A percentile compares a stretch with the other conserved stretches of the same genome.
Evolutionary conservation across 2,113 vertebrate genomes (phyloP).

Genomic region (Falcunculus frontatus): DNA sequence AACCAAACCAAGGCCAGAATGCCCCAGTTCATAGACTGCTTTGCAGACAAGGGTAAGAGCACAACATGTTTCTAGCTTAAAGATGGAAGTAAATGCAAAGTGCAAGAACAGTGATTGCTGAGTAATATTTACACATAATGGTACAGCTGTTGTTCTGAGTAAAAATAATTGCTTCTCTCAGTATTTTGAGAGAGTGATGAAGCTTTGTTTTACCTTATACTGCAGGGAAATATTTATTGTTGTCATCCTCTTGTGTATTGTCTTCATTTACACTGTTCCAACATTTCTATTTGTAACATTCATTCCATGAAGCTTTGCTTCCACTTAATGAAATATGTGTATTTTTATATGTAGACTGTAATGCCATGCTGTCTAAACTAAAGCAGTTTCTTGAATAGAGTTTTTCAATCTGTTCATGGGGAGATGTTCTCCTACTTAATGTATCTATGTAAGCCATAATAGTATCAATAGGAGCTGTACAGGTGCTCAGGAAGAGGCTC

Average conservation of each 20-base stretch:
- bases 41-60: slow-evolving; percentile 86
- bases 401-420: background rate
- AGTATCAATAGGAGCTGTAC: background rate
- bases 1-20: slow-evolving; percentile 87
- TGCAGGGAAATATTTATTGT: background rate
- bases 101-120: background rate
- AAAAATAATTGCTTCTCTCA: background rate
- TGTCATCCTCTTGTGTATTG: slow-evolving; percentile 20
- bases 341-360: background rate
- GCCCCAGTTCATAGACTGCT: slow-evolving; percentile 77
- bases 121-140: background rate
- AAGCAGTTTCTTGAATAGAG: background rate
- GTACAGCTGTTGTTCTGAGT: background rate
- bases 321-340: background rate
- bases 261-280: slow-evolving; percentile 46
- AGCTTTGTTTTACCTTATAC: background rate
- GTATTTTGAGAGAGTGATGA: background rate
- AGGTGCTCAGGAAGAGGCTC: background rate
- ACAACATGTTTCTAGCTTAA: background rate
- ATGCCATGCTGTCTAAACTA: background rate
- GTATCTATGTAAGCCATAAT: background rate
- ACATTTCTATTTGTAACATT: slow-evolving; percentile 53
- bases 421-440: background rate
- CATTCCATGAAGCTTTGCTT: slow-evolving; percentile 64
- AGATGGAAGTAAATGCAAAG: background rate